Evolutionary conservation across 2,113 vertebrate genomes (phyloP).

Genomic region (Tragulus kanchil): DNA sequence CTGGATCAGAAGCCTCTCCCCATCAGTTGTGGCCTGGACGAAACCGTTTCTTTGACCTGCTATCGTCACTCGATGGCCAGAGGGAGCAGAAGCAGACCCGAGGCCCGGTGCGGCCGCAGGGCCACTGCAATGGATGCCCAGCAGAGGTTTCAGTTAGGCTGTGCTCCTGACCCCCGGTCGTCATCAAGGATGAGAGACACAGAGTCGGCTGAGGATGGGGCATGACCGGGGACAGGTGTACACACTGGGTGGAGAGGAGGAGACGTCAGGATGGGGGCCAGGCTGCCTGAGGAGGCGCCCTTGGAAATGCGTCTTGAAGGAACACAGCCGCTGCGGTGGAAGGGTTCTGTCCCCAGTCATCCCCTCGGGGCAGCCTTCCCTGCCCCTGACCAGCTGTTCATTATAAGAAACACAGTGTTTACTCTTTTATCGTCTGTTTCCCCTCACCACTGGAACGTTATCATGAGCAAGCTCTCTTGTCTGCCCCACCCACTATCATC

Average conservation of each 20-base stretch:
- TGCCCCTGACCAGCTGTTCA: background rate
- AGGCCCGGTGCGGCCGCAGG: background rate
- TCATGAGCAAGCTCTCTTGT: accelerated
- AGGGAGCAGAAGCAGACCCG: background rate
- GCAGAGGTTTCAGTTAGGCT: background rate
- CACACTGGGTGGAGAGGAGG: accelerated
- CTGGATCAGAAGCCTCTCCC: background rate
- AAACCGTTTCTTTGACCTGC: background rate
- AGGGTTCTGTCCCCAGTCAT: accelerated
- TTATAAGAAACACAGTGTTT: background rate
- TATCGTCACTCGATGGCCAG: background rate
- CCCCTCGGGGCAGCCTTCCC: accelerated
- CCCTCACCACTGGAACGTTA: background rate
- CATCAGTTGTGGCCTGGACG: background rate
- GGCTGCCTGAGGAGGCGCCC: background rate
- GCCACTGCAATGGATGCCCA: accelerated
- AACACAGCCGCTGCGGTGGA: accelerated
- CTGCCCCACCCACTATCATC: too few species aligned
- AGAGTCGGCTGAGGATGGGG: accelerated
- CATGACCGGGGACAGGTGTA: accelerated
- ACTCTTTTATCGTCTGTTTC: background rate
- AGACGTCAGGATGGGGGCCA: background rate
- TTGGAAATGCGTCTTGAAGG: background rate
- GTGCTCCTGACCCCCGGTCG: accelerated
- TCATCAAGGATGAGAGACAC: accelerated